These are phyloP conservation scores for Pseudomyrmex flavicornis DNA, from an alignment of 1,140 invertebrate species.

Conservation along the genomic window DNA sequence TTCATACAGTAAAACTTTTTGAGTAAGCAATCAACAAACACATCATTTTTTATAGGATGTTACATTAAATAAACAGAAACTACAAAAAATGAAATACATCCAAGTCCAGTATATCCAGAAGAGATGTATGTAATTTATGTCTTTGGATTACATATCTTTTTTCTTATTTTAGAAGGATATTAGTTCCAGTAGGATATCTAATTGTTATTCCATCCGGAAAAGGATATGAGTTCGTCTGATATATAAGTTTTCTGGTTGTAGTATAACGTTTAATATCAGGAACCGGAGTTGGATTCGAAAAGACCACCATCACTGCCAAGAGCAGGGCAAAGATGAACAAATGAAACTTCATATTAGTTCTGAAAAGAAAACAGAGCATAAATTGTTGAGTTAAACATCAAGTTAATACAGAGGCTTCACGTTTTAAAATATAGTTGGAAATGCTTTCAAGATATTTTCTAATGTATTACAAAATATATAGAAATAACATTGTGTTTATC, in stretches of 20 bases:
- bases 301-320: not conserved
- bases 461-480: not conserved
- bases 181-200: too few relatives aligned
- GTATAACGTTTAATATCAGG: too few relatives aligned
- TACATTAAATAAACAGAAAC: not conserved
- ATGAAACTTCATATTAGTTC: slow-evolving; percentile 54
- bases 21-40: too few relatives aligned
- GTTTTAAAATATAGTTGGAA: not conserved
- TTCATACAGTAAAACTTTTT: too few relatives aligned
- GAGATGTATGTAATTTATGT: too few relatives aligned
- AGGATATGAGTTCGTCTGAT: too few relatives aligned
- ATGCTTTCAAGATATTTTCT: not conserved
- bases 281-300: too few relatives aligned
- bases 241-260: too few relatives aligned
- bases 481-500: not conserved
- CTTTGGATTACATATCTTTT: too few relatives aligned
- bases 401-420: not conserved
- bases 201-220: too few relatives aligned
- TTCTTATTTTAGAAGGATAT: too few relatives aligned
- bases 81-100: not conserved
- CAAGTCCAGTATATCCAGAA: too few relatives aligned
- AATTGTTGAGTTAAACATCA: not conserved
- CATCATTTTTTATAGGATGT: not conserved
- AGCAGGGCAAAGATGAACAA: slow-evolving; percentile 35
- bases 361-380: slow-evolving; percentile 25